phyloP scores from a whole-genome alignment of 2,113 vertebrate species.

The Anguilla rostrata region DNA sequence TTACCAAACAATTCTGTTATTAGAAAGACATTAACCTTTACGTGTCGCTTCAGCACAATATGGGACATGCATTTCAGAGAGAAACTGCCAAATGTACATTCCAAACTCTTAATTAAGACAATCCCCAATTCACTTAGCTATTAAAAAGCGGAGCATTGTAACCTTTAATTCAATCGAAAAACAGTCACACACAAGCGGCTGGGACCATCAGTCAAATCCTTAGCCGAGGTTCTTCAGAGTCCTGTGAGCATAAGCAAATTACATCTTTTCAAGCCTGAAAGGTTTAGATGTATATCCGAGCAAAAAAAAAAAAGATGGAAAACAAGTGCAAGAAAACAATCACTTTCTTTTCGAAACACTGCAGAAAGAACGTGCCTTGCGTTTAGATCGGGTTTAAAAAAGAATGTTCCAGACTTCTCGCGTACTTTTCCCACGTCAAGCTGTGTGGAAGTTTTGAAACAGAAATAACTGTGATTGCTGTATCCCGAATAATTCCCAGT shows the following conservation, averaged over 20 bases:
- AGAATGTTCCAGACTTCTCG: not conserved
- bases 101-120: constrained; percentile 16
- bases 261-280: constrained; percentile 7
- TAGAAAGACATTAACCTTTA: constrained; percentile 4
- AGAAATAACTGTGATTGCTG: not conserved
- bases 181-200: not conserved
- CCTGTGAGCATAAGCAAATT: not conserved
- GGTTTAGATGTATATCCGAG: not conserved
- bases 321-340: not conserved
- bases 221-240: not conserved
- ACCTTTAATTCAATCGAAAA: constrained; percentile 18
- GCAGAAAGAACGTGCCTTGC: not conserved
- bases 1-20: not conserved
- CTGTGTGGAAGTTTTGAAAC: not conserved
- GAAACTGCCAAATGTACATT: not conserved
- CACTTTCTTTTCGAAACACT: not conserved
- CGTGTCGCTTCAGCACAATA: not conserved
- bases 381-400: not conserved
- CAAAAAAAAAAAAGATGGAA: not conserved
- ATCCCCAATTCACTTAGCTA: constrained; percentile 5
- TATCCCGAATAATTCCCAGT: not conserved
- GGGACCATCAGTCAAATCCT: not conserved
- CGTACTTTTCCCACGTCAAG: not conserved
- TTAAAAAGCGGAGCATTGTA: constrained; percentile 1
- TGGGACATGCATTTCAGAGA: not conserved